Percentiles rank a stretch among this genome's conserved stretches.
phyloP scores from a whole-genome alignment of 2,797 vertebrate genomes.

The Phyllotis vaccarum region DNA sequence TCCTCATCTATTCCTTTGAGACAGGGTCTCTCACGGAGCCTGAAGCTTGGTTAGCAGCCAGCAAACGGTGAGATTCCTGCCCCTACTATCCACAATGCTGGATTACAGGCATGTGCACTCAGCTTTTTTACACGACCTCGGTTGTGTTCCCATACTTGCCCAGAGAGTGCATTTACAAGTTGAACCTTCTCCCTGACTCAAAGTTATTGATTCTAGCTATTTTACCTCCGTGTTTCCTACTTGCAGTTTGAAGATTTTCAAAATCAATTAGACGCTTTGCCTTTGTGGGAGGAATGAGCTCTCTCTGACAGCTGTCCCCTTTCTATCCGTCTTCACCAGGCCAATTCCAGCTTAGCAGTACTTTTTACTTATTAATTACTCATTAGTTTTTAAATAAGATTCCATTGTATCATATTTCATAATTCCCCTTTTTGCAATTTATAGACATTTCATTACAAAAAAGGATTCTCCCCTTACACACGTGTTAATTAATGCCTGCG shows the following conservation, averaged over 20 bases:
- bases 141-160: background rate
- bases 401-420: background rate
- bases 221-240: background rate
- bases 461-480: background rate
- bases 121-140: background rate
- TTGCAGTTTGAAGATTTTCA: background rate
- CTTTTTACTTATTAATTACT: background rate
- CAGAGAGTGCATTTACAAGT: background rate
- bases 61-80: background rate
- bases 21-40: background rate
- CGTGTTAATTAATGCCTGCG: background rate
- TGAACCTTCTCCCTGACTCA: background rate
- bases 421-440: background rate
- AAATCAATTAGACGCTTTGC: background rate
- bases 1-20: background rate
- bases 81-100: no score
- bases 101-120: background rate
- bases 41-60: background rate
- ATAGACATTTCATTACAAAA: background rate
- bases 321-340: background rate
- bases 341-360: background rate
- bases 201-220: conserved; percentile 26
- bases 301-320: background rate
- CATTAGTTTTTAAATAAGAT: conserved; percentile 7
- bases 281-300: background rate